Evolutionary conservation across 2,113 vertebrate genomes (phyloP).

Genomic region (Rousettus leschenaultii): DNA sequence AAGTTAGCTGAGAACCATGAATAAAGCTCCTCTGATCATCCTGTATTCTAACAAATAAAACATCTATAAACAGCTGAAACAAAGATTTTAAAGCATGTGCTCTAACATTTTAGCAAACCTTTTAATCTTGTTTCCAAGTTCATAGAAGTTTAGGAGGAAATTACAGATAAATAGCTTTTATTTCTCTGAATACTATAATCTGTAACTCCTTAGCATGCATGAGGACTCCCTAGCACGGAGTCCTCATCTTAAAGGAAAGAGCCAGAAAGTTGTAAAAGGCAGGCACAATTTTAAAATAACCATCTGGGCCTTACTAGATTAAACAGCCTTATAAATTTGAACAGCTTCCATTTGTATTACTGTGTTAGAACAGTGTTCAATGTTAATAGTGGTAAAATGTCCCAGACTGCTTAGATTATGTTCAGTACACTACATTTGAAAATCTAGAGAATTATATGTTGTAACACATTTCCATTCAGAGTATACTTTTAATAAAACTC

Average conservation of each 20-base stretch:
- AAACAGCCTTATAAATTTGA: background rate
- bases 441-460: background rate
- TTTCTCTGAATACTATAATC: no score
- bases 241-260: background rate
- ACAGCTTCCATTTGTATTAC: background rate
- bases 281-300: background rate
- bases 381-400: background rate
- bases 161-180: background rate
- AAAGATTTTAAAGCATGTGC: background rate
- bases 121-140: conserved; percentile 13
- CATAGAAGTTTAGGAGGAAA: background rate
- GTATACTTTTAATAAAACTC: background rate
- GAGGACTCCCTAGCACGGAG: no score
- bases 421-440: background rate
- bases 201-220: no score
- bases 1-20: background rate
- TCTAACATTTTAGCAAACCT: background rate
- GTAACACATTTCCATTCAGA: background rate
- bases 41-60: background rate
- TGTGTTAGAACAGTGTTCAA: background rate
- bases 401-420: background rate
- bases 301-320: background rate
- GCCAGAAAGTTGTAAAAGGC: background rate
- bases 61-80: background rate
- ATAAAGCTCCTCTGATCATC: background rate